Conservation (phyloP, 2,113 vertebrate species). For the Zapus hudsonius region DNA sequence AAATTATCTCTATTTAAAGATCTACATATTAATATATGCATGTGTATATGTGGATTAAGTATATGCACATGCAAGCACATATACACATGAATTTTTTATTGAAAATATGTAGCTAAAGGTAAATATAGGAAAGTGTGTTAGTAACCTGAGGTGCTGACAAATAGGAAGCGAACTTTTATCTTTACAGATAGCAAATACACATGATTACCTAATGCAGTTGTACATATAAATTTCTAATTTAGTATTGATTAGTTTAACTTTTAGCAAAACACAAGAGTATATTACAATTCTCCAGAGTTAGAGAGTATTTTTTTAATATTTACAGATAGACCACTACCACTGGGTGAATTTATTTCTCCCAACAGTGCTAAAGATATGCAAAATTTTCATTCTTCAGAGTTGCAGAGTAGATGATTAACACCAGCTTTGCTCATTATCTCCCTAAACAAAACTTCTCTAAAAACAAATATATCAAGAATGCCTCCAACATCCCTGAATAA, state of each 20-base stretch:
- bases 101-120: slow-evolving; percentile 58
- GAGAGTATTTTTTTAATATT: slow-evolving; percentile 83
- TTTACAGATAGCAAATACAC: slow-evolving; percentile 85
- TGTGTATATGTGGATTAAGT: accelerated
- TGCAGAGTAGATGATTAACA: slow-evolving; percentile 95
- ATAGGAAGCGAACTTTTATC: slow-evolving; percentile 78
- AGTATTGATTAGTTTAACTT: slow-evolving; percentile 86
- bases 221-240: slow-evolving; percentile 83
- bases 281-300: slow-evolving; percentile 81
- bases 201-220: slow-evolving; percentile 78
- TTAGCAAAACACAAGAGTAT: slow-evolving; percentile 82
- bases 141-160: slow-evolving; percentile 75
- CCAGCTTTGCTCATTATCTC: slow-evolving; percentile 96
- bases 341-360: slow-evolving; percentile 88
- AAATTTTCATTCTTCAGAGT: slow-evolving; percentile 90
- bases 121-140: slow-evolving; percentile 63
- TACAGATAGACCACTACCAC: slow-evolving; percentile 86
- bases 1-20: slow-evolving; percentile 51
- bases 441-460: slow-evolving; percentile 96
- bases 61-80: accelerated
- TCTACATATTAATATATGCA: not conserved
- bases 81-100: not conserved
- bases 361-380: slow-evolving; percentile 93
- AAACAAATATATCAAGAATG: slow-evolving; percentile 97
- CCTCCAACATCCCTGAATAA: slow-evolving; percentile 93